These are phyloP conservation scores for Eristalinus aeneus DNA, from an alignment of 2,888 invertebrate species.

Conservation along the genomic window DNA sequence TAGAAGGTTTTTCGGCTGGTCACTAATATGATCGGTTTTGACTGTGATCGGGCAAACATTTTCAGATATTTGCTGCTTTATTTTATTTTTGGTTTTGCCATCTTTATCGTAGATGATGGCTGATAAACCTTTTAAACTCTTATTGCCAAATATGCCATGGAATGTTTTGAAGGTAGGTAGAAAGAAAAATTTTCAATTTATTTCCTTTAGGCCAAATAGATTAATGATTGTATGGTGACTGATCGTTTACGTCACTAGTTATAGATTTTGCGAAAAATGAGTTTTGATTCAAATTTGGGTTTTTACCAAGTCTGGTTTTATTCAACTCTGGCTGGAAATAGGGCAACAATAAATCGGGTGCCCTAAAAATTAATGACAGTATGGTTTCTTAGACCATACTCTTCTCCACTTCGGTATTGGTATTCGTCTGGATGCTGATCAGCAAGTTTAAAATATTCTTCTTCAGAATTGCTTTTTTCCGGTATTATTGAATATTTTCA, in stretches of 20 bases:
- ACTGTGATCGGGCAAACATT: neutral
- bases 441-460: no score
- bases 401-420: no score
- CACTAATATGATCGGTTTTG: neutral
- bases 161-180: neutral
- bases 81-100: neutral
- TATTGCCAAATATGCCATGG: neutral
- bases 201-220: neutral
- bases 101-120: conserved; percentile 32
- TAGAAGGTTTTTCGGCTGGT: neutral
- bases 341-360: neutral
- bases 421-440: no score
- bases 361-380: no score
- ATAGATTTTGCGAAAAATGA: neutral
- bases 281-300: neutral
- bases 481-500: no score
- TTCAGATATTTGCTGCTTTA: neutral
- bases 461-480: no score
- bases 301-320: conserved; percentile 21
- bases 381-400: no score
- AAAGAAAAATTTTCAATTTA: neutral
- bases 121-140: neutral
- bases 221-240: neutral
- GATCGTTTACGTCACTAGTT: neutral
- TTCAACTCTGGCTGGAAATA: conserved; percentile 60